Conservation (phyloP, 2,797 vertebrate genomes). For the Cygnus olor region DNA sequence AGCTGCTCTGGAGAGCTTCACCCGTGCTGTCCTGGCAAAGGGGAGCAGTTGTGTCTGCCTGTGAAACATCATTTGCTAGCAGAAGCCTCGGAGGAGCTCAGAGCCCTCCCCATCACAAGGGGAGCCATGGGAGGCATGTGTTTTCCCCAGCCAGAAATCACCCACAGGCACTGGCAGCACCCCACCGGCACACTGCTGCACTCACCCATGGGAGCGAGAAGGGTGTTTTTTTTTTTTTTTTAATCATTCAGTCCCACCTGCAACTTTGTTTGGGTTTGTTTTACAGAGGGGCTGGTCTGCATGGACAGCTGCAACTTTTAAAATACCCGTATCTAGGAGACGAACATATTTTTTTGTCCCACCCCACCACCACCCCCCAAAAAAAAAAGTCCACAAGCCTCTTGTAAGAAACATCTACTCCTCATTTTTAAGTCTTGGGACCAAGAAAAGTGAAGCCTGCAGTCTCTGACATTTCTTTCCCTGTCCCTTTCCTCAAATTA, state of each 20-base stretch:
- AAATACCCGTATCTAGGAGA: neutral
- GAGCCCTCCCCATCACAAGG: neutral
- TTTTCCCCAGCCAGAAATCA: neutral
- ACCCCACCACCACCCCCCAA: neutral
- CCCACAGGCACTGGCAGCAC: neutral
- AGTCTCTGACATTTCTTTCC: neutral
- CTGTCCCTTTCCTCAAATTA: slow-evolving; percentile 35
- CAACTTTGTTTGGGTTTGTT: neutral
- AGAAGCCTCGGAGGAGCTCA: neutral
- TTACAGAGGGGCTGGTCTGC: neutral
- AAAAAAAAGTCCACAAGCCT: neutral
- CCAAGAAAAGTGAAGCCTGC: neutral
- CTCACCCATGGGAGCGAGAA: neutral
- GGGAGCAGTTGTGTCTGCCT: neutral
- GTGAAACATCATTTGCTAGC: neutral
- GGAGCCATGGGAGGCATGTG: neutral
- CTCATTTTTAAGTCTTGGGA: neutral
- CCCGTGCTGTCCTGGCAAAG: neutral
- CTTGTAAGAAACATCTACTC: neutral
- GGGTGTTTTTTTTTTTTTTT: neutral
- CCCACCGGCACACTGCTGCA: neutral
- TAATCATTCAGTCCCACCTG: neutral
- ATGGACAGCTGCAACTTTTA: neutral
- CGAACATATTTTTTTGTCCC: slow-evolving; percentile 7
- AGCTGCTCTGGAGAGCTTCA: neutral